phyloP scores from a whole-genome alignment of 2,113 vertebrate species.

The Gorsachius goisagi region DNA sequence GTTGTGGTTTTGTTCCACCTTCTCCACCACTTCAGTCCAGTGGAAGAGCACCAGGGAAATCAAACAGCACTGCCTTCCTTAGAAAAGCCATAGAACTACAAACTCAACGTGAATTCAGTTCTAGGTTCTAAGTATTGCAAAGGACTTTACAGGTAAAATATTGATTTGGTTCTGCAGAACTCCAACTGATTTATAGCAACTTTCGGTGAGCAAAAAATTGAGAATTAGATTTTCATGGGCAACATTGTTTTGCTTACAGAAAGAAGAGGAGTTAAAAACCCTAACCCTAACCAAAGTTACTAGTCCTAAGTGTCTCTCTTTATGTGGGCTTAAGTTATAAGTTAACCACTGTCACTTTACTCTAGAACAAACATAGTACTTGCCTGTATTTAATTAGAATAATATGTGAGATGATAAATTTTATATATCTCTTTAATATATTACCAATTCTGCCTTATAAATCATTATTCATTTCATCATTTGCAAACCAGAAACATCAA shows the following conservation, averaged over 20 bases:
- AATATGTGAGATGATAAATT: background rate
- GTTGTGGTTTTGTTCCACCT: accelerated
- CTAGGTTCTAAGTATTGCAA: background rate
- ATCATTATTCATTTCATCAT: background rate
- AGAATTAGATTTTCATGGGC: background rate
- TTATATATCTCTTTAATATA: background rate
- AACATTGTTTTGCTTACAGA: background rate
- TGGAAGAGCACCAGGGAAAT: background rate
- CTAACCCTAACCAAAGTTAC: background rate
- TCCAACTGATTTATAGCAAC: background rate
- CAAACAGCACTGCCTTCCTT: background rate
- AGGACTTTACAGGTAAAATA: background rate
- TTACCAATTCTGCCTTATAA: background rate
- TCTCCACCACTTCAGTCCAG: background rate
- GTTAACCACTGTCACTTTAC: background rate
- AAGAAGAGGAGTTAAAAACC: background rate
- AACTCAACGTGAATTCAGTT: background rate
- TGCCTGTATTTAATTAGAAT: background rate
- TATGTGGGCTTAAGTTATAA: background rate
- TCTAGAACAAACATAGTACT: background rate
- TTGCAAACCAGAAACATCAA: background rate
- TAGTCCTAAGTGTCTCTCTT: background rate
- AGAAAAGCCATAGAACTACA: background rate
- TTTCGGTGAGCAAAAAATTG: background rate
- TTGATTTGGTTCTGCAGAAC: background rate